Evolutionary conservation across 2,797 vertebrate species (phyloP).

Genomic region (Threskiornis aethiopicus): DNA sequence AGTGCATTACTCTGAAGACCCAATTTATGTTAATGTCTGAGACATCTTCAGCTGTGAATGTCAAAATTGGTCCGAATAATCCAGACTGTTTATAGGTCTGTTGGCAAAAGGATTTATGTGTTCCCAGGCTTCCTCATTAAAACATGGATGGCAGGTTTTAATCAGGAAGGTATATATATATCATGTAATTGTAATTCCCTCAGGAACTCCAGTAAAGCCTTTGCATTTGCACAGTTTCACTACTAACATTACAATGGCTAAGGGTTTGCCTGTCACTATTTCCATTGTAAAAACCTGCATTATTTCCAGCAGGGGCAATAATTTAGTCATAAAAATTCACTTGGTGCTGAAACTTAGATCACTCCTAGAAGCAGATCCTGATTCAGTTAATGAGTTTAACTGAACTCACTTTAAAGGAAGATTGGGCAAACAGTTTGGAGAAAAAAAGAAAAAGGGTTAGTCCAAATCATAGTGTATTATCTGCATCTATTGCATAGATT

Average conservation of each 20-base stretch:
- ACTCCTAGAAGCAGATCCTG: background rate
- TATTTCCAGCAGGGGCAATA: background rate
- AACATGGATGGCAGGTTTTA: background rate
- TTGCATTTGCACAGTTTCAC: constrained; percentile 15
- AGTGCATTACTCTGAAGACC: background rate
- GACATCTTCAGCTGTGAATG: background rate
- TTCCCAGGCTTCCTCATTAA: background rate
- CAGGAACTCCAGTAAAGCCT: background rate
- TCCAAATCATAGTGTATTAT: background rate
- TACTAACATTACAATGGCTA: constrained; percentile 26
- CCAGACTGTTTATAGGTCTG: background rate
- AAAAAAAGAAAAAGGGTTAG: background rate
- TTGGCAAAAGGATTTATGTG: background rate
- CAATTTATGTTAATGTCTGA: background rate
- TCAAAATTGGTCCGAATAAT: background rate
- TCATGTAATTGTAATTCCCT: constrained; percentile 28
- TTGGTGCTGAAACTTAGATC: constrained; percentile 12
- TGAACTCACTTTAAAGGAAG: background rate
- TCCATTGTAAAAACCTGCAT: constrained; percentile 25
- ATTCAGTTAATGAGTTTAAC: background rate
- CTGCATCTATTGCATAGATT: background rate
- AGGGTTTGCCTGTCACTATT: constrained; percentile 22
- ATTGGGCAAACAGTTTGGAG: background rate
- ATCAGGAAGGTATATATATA: background rate
- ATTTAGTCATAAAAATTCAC: background rate